phyloP scores from a whole-genome alignment of 2,113 vertebrate species.

The Microcebus ravelobensis region DNA sequence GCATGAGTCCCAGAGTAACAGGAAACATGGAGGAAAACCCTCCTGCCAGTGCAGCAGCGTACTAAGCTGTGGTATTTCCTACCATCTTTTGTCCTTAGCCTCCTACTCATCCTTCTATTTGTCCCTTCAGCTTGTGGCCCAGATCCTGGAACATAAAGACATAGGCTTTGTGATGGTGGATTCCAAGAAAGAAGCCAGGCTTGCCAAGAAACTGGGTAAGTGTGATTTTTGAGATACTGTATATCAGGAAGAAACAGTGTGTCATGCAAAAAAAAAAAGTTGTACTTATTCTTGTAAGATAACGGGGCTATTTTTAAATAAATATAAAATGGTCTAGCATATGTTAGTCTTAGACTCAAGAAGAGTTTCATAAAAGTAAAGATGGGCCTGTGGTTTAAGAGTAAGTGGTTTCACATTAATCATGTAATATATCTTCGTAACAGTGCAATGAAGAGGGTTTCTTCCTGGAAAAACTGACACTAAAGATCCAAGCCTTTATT shows the following conservation, averaged over 20 bases:
- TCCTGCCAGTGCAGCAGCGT: background rate
- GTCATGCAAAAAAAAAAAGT: background rate
- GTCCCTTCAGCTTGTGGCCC: conserved; percentile 91
- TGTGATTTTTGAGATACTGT: conserved; percentile 10
- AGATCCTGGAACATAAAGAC: conserved; percentile 93
- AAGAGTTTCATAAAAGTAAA: conserved; percentile 28
- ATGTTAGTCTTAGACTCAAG: background rate
- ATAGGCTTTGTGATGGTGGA: conserved; percentile 96
- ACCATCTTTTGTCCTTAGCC: background rate
- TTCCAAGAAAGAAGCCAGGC: conserved; percentile 94
- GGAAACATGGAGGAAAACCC: background rate
- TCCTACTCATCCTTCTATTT: background rate
- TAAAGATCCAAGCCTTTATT: background rate
- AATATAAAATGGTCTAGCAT: background rate
- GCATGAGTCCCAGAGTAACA: background rate
- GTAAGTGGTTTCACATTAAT: background rate
- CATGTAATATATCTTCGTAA: background rate
- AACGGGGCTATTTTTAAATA: conserved; percentile 1
- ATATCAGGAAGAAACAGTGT: background rate
- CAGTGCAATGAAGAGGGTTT: background rate
- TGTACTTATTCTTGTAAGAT: background rate
- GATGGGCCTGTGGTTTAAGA: background rate
- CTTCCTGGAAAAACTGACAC: background rate
- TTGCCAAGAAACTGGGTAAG: conserved; percentile 96
- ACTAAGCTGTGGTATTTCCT: background rate